phyloP scores from a whole-genome alignment of 2,797 vertebrate genomes.

The Threskiornis aethiopicus region DNA sequence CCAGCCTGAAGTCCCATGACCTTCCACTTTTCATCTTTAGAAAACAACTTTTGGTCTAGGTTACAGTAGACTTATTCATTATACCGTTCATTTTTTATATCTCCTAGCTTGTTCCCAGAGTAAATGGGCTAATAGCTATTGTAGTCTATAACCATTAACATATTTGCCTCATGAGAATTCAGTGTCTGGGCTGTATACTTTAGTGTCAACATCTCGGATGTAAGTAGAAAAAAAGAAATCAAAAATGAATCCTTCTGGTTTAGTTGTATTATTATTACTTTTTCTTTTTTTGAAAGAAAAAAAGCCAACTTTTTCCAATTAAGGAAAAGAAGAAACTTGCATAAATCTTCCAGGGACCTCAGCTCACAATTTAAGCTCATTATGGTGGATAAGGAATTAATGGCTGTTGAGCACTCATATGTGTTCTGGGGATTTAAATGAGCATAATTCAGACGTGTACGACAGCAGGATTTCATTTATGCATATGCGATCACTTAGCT shows the following conservation, averaged over 20 bases:
- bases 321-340: not conserved
- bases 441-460: not conserved
- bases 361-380: not conserved
- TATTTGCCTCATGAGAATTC: constrained; percentile 7
- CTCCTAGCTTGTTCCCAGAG: not conserved
- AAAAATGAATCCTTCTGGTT: no score
- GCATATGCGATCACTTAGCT: not conserved
- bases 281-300: not conserved
- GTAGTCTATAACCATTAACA: not conserved
- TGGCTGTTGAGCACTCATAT: not conserved
- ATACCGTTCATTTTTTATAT: not conserved
- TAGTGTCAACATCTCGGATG: not conserved
- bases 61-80: not conserved
- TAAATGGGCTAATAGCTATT: constrained; percentile 12
- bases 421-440: not conserved
- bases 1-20: not conserved
- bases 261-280: not conserved
- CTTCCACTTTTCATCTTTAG: not conserved
- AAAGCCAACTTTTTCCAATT: not conserved
- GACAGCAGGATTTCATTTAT: not conserved
- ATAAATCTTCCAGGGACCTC: not conserved
- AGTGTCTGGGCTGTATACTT: not conserved
- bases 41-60: not conserved
- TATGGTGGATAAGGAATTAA: not conserved
- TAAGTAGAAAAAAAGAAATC: not conserved